Base-by-base conservation (phyloP, 2,113 vertebrate genomes). In the Rhinolophus ferrumequinum region DNA sequence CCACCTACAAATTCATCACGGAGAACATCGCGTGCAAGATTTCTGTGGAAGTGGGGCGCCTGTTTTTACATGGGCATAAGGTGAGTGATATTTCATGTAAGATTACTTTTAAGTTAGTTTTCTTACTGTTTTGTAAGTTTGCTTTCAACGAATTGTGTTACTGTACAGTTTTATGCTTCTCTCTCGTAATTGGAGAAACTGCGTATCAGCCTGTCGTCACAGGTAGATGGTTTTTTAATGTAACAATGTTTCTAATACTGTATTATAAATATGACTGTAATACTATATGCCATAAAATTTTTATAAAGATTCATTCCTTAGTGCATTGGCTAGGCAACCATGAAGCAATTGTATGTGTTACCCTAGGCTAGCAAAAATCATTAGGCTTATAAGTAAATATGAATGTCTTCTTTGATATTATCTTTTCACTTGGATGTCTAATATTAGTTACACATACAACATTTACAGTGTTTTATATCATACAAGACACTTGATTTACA, bases 331-430 rank as follows among this genome's bases (percentile, higher is more conserved):
- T 44, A 50, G 24, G 10, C 67, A 9, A 38, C 35, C 9, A 5
- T 22, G 11, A 22, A 24, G 35, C 13, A 5, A 54, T 16, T 54
- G 52, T 50, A 19, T 54, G 16, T 15, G 16, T 54, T 16, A 16
- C 16, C 52, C 52, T 54, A 16, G 52, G 16, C 52, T 54, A 54
- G 12, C 52, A 15, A 54, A 54, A 54, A 12, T 5, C 41, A 28
- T 13, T 16, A 18, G 2, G 8, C 73, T 19, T 10, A 14, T 30
- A 9, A 18, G 30, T 5, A 33, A 18, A 18, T 3, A 11, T 2
- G 73, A 4, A 10, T 19, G 24, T 50, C 28, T 10, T 33, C 30
- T 16, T 21, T 62, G 14, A 47, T 14, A 16, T 5, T 10, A 11
- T 1, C 28, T 47, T 33, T 33, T 33, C 14, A 10, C 3, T 50